These are phyloP conservation scores for human (Homo sapiens) DNA, from an alignment of 2,113 vertebrate genomes.

Conservation along the genomic window DNA sequence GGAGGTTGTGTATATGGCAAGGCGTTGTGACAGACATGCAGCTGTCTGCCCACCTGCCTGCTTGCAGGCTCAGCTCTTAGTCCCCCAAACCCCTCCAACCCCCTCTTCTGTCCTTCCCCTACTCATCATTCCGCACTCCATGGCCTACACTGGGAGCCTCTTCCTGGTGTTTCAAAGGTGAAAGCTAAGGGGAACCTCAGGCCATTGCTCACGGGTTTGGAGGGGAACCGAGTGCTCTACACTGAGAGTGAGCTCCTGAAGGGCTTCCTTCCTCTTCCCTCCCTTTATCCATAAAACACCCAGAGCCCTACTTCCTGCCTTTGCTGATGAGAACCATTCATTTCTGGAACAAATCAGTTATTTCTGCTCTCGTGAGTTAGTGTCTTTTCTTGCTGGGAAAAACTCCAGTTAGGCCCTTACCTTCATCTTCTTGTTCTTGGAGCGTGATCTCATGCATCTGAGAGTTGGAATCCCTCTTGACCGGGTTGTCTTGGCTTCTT, in stretches of 20 bases:
- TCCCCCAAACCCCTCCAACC: neutral
- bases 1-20: neutral
- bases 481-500: neutral
- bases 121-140: neutral
- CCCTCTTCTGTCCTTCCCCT: neutral
- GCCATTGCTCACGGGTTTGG: neutral
- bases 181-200: neutral
- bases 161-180: neutral
- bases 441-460: neutral
- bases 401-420: neutral
- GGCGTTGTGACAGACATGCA: rapidly evolving
- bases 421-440: neutral
- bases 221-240: neutral
- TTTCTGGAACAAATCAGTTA: conserved; percentile 65
- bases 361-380: conserved; percentile 3
- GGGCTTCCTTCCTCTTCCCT: neutral
- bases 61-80: neutral
- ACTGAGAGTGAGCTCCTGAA: neutral
- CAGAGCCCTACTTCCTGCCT: neutral
- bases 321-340: conserved; percentile 33
- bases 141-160: neutral
- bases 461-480: neutral
- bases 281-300: neutral
- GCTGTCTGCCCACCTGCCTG: neutral
- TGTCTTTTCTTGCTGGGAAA: conserved; percentile 40